These are phyloP conservation scores for Brachionus rotundiformis DNA, from an alignment of 1,140 invertebrate genomes.

Conservation along the genomic window DNA sequence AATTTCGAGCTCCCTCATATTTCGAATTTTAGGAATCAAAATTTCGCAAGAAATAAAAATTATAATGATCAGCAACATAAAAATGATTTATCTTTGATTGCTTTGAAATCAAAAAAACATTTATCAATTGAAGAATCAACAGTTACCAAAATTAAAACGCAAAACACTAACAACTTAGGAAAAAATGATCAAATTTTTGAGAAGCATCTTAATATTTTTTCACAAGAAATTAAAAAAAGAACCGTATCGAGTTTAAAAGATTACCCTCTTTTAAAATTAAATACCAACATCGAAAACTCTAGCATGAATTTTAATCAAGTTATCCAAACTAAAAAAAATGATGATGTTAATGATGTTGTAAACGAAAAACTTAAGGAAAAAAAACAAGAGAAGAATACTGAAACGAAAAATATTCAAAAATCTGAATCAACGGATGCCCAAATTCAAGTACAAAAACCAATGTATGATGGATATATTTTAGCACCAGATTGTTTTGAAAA, in stretches of 20 bases:
- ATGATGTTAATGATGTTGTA: neutral
- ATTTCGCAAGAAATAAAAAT: neutral
- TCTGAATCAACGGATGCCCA: neutral
- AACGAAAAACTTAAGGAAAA: neutral
- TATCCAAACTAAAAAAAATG: neutral
- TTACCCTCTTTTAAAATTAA: conserved; percentile 13
- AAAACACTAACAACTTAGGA: neutral
- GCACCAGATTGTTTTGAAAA: conserved; percentile 12
- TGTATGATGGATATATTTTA: conserved; percentile 47
- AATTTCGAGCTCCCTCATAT: neutral
- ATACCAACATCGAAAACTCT: neutral
- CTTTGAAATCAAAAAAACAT: no score
- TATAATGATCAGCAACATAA: neutral
- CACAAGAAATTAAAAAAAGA: neutral
- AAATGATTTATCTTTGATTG: no score
- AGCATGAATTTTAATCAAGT: neutral
- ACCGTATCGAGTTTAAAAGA: neutral
- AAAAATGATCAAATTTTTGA: neutral
- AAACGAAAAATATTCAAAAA: neutral
- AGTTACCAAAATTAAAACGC: neutral
- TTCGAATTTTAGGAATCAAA: neutral
- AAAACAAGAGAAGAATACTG: neutral
- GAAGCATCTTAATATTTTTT: neutral
- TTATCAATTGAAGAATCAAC: no score
- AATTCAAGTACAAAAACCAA: conserved; percentile 32